phyloP scores from a whole-genome alignment of 2,113 vertebrate species.

The Istiophorus platypterus region DNA sequence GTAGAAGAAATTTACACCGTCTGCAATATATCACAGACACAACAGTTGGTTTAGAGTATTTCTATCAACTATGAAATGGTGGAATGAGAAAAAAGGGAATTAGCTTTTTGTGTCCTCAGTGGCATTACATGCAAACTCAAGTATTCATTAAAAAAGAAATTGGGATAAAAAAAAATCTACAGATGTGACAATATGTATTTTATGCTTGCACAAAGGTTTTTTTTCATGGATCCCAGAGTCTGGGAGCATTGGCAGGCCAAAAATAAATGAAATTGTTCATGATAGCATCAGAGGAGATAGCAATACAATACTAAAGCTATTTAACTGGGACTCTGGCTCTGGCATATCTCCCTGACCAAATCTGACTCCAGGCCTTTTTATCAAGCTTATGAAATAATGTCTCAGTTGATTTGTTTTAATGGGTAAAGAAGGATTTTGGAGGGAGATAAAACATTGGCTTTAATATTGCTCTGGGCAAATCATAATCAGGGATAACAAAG shows the following conservation, averaged over 20 bases:
- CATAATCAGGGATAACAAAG: constrained; percentile 30
- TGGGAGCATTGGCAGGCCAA: constrained; percentile 25
- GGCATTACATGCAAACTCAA: constrained; percentile 8
- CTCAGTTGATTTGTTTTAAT: constrained; percentile 74
- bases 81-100: constrained; percentile 6
- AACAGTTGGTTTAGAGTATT: not conserved
- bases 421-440: constrained; percentile 58
- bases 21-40: not conserved
- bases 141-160: constrained; percentile 26
- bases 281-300: constrained; percentile 73
- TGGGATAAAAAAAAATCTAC: not conserved
- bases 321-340: constrained; percentile 67
- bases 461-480: constrained; percentile 55
- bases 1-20: not conserved
- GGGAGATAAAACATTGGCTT: constrained; percentile 60
- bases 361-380: constrained; percentile 73
- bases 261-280: constrained; percentile 66
- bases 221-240: constrained; percentile 40
- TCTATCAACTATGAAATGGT: constrained; percentile 26
- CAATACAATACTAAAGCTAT: constrained; percentile 68
- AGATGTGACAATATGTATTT: constrained; percentile 31
- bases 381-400: constrained; percentile 72
- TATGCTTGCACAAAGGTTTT: constrained; percentile 29
- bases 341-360: constrained; percentile 68
- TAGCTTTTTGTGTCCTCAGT: not conserved